phyloP scores from a whole-genome alignment of 2,797 vertebrate species.

The Moxostoma hubbsi region DNA sequence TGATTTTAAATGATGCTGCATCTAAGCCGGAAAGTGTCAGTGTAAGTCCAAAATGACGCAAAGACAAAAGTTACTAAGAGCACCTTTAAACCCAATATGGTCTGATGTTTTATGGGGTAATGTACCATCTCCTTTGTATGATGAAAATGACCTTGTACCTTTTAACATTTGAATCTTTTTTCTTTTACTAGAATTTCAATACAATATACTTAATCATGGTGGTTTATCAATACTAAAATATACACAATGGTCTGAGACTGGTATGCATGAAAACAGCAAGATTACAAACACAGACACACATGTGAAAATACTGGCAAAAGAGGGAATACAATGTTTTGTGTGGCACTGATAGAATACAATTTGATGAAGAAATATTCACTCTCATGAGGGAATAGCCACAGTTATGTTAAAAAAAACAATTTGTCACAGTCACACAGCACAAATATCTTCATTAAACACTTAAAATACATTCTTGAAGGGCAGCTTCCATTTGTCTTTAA shows the following conservation, averaged over 20 bases:
- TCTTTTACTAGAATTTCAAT: not conserved
- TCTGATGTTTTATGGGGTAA: not conserved
- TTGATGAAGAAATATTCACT: not conserved
- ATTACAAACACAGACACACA: conserved; percentile 8
- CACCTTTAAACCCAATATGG: not conserved
- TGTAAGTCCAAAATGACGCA: too few relatives aligned
- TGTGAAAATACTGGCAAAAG: conserved; percentile 26
- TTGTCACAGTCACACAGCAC: not conserved
- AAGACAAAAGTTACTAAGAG: not conserved
- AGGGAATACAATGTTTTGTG: not conserved
- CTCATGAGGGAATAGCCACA: not conserved
- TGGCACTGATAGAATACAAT: not conserved
- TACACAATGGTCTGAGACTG: conserved; percentile 21
- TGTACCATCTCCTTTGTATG: not conserved
- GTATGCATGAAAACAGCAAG: not conserved
- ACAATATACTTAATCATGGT: conserved; percentile 9
- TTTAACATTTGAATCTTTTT: not conserved
- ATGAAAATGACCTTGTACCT: not conserved
- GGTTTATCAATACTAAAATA: conserved; percentile 20
- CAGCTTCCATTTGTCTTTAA: conserved; percentile 36
- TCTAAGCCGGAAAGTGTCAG: too few relatives aligned
- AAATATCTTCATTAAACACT: conserved; percentile 16
- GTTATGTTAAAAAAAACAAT: not conserved
- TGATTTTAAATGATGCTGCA: too few relatives aligned
- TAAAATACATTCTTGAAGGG: conserved; percentile 42